Percentiles rank a stretch among this genome's conserved stretches.
Evolutionary conservation across 2,113 vertebrate genomes (phyloP).

Genomic region (Paratilapia polleni): DNA sequence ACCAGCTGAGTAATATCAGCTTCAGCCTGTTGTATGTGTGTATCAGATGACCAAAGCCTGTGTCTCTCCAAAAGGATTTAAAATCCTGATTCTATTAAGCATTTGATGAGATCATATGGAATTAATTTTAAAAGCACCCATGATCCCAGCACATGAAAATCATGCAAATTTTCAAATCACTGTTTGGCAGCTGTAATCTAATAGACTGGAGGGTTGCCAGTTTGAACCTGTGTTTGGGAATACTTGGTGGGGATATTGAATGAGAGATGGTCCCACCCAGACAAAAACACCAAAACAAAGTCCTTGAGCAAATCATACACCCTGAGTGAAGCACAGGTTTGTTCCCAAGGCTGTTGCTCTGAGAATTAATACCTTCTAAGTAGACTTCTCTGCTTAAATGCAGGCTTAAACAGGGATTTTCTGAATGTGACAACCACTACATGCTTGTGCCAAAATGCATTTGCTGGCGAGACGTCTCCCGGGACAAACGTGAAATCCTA

Average conservation of each 20-base stretch:
- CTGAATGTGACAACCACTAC: slow-evolving; percentile 56
- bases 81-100: background rate
- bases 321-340: background rate
- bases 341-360: slow-evolving; percentile 7
- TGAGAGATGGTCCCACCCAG: background rate
- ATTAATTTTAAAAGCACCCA: background rate
- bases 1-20: background rate
- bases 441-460: slow-evolving; percentile 59
- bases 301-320: background rate
- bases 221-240: slow-evolving; percentile 16
- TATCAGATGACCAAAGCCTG: background rate
- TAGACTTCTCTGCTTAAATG: slow-evolving; percentile 12
- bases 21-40: background rate
- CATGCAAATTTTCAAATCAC: slow-evolving; percentile 32
- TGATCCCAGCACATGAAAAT: slow-evolving; percentile 1
- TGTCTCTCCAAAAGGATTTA: background rate
- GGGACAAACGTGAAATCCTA: slow-evolving; percentile 70
- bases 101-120: slow-evolving; percentile 24
- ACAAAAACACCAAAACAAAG: background rate
- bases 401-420: slow-evolving; percentile 10
- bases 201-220: slow-evolving; percentile 46
- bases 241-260: background rate
- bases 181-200: slow-evolving; percentile 26
- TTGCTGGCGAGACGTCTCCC: slow-evolving; percentile 46
- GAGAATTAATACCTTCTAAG: background rate